phyloP scores from a whole-genome alignment of 2,113 vertebrate genomes.

The Psephotus haematonotus region DNA sequence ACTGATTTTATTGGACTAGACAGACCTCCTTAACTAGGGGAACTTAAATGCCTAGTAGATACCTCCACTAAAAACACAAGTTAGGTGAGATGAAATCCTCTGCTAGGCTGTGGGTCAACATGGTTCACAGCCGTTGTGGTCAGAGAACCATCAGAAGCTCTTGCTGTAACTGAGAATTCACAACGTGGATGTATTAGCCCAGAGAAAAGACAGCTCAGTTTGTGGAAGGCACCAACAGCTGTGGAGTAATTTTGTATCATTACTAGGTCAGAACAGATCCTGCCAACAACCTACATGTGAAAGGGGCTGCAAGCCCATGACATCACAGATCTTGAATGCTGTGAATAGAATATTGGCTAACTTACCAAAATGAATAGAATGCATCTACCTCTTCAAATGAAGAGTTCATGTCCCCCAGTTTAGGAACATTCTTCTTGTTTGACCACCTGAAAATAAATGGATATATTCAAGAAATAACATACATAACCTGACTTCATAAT shows the following conservation, averaged over 20 bases:
- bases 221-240: neutral
- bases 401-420: conserved; percentile 84
- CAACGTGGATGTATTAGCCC: fast-evolving
- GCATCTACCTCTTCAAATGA: conserved; percentile 96
- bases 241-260: neutral
- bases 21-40: neutral
- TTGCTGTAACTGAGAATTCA: fast-evolving
- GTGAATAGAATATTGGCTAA: neutral
- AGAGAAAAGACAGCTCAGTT: neutral
- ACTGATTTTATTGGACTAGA: neutral
- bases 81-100: neutral
- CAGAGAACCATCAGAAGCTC: neutral
- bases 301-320: neutral
- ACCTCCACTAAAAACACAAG: neutral
- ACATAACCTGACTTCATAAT: neutral
- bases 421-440: conserved; percentile 89
- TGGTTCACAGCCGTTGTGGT: neutral
- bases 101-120: neutral
- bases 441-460: conserved; percentile 84
- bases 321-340: neutral
- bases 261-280: neutral
- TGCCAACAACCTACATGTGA: neutral
- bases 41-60: neutral
- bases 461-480: neutral
- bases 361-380: conserved; percentile 99